Percentiles rank a stretch among this genome's conserved stretches.
Conservation (phyloP, 1,140 invertebrate species). For the Hycleus phaleratus region DNA sequence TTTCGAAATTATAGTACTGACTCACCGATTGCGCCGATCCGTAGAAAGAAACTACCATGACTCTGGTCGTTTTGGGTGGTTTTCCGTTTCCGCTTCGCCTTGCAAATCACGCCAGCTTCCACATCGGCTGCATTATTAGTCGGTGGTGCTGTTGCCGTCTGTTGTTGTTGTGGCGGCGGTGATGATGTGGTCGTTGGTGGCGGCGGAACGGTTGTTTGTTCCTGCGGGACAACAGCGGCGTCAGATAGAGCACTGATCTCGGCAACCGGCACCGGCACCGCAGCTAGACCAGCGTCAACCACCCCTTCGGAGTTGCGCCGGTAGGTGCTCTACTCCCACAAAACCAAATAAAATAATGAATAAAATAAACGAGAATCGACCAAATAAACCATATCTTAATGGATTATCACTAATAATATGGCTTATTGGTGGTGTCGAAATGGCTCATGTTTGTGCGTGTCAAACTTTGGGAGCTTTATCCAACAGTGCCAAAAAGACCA, state of each 20-base stretch:
- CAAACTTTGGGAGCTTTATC: no score
- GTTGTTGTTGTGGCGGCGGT: slow-evolving; percentile 19
- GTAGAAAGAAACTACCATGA: slow-evolving; percentile 92
- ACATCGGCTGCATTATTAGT: slow-evolving; percentile 46
- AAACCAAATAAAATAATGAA: slow-evolving; percentile 25
- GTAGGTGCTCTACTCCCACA: slow-evolving; percentile 39
- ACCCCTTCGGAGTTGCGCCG: slow-evolving; percentile 41
- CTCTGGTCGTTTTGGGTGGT: slow-evolving; percentile 88
- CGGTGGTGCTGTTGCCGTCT: slow-evolving; percentile 24
- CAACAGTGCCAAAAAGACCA: no score
- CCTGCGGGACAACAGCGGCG: slow-evolving; percentile 33
- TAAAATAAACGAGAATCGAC: slow-evolving; percentile 7
- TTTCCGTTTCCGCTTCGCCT: slow-evolving; percentile 69
- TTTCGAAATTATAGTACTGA: background rate
- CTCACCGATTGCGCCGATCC: slow-evolving; percentile 91
- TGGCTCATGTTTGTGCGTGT: slow-evolving; percentile 23
- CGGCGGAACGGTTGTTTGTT: slow-evolving; percentile 22
- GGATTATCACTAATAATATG: no score
- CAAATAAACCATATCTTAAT: background rate
- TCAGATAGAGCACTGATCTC: slow-evolving; percentile 33
- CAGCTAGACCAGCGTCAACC: slow-evolving; percentile 38
- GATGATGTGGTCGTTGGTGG: slow-evolving; percentile 13
- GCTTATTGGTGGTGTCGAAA: background rate
- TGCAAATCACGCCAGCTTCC: slow-evolving; percentile 57
- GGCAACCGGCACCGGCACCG: slow-evolving; percentile 39